Conservation (phyloP, 2,113 vertebrate species). For the Poicephalus meyeri region DNA sequence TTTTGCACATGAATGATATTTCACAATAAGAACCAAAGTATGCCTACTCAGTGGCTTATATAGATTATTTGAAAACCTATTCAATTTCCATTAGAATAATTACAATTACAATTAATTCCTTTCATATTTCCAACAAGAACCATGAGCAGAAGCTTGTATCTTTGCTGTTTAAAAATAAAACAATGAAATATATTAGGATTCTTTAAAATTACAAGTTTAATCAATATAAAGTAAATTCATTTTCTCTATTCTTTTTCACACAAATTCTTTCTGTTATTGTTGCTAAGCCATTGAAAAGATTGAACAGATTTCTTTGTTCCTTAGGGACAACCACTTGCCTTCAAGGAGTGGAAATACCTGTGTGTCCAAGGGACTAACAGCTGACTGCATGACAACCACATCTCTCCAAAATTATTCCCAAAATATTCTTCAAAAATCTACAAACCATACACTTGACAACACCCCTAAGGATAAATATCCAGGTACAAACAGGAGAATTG, state of each 20-base stretch:
- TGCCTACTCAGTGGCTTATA: background rate
- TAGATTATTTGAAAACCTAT: background rate
- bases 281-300: background rate
- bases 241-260: background rate
- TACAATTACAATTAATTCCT: background rate
- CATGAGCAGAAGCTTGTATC: background rate
- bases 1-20: background rate
- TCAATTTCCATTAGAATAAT: background rate
- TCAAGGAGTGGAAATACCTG: background rate
- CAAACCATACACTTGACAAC: background rate
- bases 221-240: background rate
- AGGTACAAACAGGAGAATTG: background rate
- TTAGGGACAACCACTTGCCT: background rate
- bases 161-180: background rate
- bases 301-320: background rate
- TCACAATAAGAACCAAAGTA: background rate
- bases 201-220: background rate
- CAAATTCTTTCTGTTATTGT: background rate
- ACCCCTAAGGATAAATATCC: background rate
- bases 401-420: background rate
- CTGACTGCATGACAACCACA: background rate
- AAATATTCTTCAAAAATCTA: conserved; percentile 11
- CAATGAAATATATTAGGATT: background rate
- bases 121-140: background rate
- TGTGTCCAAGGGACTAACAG: background rate